Evolutionary conservation across 2,113 vertebrate species (phyloP), one percentile per base, ranked within the genome.

Genomic region (Strix aluco): DNA sequence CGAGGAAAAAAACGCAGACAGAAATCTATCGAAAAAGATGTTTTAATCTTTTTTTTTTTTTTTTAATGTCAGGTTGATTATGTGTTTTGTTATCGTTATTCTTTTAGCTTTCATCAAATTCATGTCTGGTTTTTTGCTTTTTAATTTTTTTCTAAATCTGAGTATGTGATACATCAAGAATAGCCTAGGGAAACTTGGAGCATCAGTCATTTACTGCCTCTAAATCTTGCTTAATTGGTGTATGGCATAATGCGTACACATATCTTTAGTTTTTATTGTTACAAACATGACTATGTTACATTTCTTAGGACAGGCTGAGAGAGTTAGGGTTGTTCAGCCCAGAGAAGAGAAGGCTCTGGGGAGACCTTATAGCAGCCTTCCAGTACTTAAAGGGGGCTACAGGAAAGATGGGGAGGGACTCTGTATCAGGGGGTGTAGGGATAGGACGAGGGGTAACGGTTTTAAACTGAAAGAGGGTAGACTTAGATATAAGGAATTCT

Each of bases 241-340:
- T 15, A 13, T 13, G 47, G 25, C 3, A 2, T 47, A 30, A 47
- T 0, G 0, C 5, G 0, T 58, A 3, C 0, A 0, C 13, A 4
- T 19, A 11, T 22, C 44, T 66, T 66, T 34, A 47, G 15, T 22
- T 40, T 61, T 88, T 62, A 29, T 42, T 7, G 0, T 5, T 40
- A 22, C 25, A 11, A 13, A 38, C 1, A 0, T 19, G 16, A 19
- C 23, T 1, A 0, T 9, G 13, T 47, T 67, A 47, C 10, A 10
- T 47, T 47, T 47, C 46, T 47, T 47, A 47, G 21, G 19, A 47
- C 44, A 18, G 44, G 44, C 46, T 47, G 46, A 47, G 46, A 47
- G 46, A 47, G 46, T 21, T 47, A 9, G 46, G 46, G 19, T 47
- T 47, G 46, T 47, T 47, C 46, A 47, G 19, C 46, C 4, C 2